A percentile compares a stretch with the other conserved stretches of the same genome.
phyloP scores from a whole-genome alignment of 2,797 vertebrate genomes.

The Xenopus petersii region DNA sequence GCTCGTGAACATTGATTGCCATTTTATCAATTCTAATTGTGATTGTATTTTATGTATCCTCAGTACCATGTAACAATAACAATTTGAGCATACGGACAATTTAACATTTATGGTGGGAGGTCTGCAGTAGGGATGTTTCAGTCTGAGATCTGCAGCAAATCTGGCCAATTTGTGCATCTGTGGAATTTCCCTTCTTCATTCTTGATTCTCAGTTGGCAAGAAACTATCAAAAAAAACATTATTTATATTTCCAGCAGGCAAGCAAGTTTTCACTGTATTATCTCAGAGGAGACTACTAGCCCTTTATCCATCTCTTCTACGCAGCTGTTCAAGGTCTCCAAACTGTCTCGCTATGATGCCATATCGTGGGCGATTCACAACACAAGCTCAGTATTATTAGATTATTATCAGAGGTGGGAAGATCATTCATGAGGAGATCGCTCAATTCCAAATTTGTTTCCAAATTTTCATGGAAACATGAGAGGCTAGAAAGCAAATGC shows the following conservation, averaged over 20 bases:
- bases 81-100: slow-evolving; percentile 4
- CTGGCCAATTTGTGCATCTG: slow-evolving; percentile 3
- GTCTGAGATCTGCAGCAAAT: not conserved
- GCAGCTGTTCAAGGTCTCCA: too few relatives aligned
- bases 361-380: too few relatives aligned
- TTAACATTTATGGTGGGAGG: slow-evolving; percentile 7
- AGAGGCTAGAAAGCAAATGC: too few relatives aligned
- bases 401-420: too few relatives aligned
- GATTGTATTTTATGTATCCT: slow-evolving; percentile 6
- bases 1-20: not conserved
- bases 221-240: not conserved
- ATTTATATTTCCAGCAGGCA: not conserved
- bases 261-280: not conserved
- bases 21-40: slow-evolving; percentile 7
- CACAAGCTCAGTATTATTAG: too few relatives aligned
- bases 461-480: too few relatives aligned
- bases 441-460: too few relatives aligned
- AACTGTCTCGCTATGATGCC: too few relatives aligned
- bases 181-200: not conserved
- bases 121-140: not conserved
- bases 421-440: too few relatives aligned
- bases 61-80: slow-evolving; percentile 2
- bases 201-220: not conserved
- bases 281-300: not conserved
- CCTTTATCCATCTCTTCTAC: not conserved